Conservation (phyloP, 2,888 invertebrate species). For the Phyllotreta striolata region DNA sequence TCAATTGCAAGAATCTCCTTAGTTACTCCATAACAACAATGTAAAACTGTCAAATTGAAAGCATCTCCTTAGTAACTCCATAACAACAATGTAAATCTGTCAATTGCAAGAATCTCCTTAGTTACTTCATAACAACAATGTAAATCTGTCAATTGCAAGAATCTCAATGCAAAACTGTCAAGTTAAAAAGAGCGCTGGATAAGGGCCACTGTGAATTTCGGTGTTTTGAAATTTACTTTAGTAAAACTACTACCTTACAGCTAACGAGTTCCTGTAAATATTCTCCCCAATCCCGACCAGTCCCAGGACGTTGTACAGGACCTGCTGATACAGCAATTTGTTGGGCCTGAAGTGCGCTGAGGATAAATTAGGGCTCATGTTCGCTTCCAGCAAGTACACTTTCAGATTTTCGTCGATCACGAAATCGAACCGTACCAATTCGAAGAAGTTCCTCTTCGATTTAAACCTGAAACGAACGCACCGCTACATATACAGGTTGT, state of each 20-base stretch:
- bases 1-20: no score
- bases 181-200: no score
- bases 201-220: no score
- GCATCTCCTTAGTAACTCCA: no score
- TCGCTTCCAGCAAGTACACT: constrained; percentile 92
- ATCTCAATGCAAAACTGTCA: no score
- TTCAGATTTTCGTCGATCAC: constrained; percentile 87
- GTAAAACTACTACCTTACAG: constrained; percentile 57
- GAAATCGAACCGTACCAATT: constrained; percentile 94
- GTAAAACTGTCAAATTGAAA: no score
- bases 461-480: constrained; percentile 55
- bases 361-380: constrained; percentile 98
- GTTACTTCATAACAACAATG: no score
- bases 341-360: constrained; percentile 93
- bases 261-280: constrained; percentile 59
- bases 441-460: constrained; percentile 82
- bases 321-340: constrained; percentile 88
- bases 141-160: no score
- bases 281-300: constrained; percentile 77
- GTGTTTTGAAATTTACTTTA: no score
- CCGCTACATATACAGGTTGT: not conserved
- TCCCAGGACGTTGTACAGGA: constrained; percentile 82
- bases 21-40: no score
- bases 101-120: no score
- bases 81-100: no score